These are phyloP conservation scores for Albula goreensis DNA, from an alignment of 2,113 vertebrate species.

Conservation along the genomic window DNA sequence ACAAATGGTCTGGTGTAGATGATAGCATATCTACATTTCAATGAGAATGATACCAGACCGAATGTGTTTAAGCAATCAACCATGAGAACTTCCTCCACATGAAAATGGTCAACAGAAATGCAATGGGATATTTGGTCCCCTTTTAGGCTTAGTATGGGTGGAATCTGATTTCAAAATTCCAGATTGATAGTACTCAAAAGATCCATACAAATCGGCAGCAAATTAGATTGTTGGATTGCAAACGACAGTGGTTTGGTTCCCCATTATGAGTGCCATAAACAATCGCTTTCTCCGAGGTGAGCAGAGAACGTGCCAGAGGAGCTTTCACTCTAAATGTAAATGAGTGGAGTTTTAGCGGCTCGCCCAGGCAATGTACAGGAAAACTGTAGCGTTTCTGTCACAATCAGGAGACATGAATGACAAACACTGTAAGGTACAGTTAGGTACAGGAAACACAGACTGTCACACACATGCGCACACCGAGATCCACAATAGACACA, in stretches of 20 bases:
- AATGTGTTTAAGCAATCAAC: background rate
- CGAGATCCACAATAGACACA: background rate
- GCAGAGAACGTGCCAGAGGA: constrained; percentile 51
- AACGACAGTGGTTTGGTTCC: constrained; percentile 54
- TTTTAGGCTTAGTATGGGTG: background rate
- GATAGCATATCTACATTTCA: background rate
- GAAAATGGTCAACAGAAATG: background rate
- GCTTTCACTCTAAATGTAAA: constrained; percentile 79
- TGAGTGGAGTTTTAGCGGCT: constrained; percentile 62
- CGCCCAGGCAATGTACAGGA: constrained; percentile 58
- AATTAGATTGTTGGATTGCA: constrained; percentile 58
- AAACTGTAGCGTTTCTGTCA: constrained; percentile 47
- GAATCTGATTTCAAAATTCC: constrained; percentile 5
- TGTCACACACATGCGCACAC: background rate
- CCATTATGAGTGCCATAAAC: constrained; percentile 50
- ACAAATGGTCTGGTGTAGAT: background rate
- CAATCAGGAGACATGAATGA: constrained; percentile 50
- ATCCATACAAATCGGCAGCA: constrained; percentile 23
- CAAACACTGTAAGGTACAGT: constrained; percentile 45
- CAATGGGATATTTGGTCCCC: background rate
- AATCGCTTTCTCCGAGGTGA: constrained; percentile 56
- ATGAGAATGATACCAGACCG: background rate
- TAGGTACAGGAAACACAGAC: constrained; percentile 7
- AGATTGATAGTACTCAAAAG: background rate
- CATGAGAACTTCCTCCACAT: background rate